Evolutionary conservation across 2,888 invertebrate genomes (phyloP), one percentile per base, ranked within the genome.

Genomic region (Yponomeuta plumbellus): DNA sequence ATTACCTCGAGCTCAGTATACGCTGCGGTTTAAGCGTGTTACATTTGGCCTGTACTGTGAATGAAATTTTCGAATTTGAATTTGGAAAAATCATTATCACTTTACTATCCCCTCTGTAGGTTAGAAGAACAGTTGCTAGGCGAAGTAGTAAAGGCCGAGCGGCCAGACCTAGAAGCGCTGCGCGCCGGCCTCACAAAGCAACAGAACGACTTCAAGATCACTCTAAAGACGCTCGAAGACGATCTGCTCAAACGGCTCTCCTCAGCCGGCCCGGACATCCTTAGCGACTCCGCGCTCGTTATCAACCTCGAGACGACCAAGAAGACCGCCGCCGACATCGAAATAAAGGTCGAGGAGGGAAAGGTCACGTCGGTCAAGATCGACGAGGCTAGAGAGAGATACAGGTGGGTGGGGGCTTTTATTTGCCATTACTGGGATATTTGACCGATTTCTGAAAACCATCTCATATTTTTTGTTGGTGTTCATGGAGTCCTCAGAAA

Each of bases 121-220:
- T 91, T 98, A 20, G 98, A 98, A 82, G 98, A 98, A 76, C 98
- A 98, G 80, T 87, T 98, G 17, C 84, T 98, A 34, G 98, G 97
- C 10, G 97, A 97, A 84, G 98, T 98, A 8, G 98, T 98, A 0
- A 97, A 97, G 87, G 95, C 95, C 0, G 98, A 98, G 83, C 92
- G 98, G 70, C 98, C 98, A 0, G 98, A 98, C 82, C 92, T 98
- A 68, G 98, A 98, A 86, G 84, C 93, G 4, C 92, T 96, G 67
- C 96, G 98, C 76, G 92, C 96, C 0, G 94, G 95, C 64, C 90
- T 98, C 11, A 98, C 98, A 0, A 96, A 96, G 76, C 97, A 97
- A 79, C 98, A 98, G 79, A 98, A 98, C 76, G 96, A 96, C 78
- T 98, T 98, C 80, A 98, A 98, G 87, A 98, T 98, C 68, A 96